Conservation (phyloP, 2,888 invertebrate species). For the Amphipyra tragopoginis region DNA sequence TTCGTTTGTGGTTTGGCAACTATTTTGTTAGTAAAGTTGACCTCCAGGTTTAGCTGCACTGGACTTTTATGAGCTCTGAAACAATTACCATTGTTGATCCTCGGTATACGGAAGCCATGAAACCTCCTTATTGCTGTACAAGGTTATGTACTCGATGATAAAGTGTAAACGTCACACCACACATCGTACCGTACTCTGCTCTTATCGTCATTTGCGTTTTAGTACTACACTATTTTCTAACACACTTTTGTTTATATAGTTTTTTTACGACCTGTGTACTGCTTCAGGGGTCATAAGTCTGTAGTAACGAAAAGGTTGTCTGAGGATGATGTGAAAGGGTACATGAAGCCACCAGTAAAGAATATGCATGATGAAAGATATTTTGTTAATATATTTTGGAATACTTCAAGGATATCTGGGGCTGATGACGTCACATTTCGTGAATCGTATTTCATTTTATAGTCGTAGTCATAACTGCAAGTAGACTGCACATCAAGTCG, state of each 20-base stretch:
- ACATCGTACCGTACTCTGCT: conserved; percentile 24
- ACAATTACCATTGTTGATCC: no score
- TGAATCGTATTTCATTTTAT: no score
- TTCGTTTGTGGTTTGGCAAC: no score
- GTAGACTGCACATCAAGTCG: no score
- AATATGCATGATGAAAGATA: conserved; percentile 5
- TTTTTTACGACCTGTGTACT: conserved; percentile 37
- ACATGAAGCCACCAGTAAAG: conserved; percentile 10
- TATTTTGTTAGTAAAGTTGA: no score
- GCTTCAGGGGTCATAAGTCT: conserved; percentile 19
- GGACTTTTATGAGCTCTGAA: no score
- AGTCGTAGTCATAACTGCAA: no score
- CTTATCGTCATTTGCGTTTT: conserved; percentile 54
- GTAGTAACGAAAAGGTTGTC: conserved; percentile 13
- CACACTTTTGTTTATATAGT: conserved; percentile 48
- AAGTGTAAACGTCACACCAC: background rate
- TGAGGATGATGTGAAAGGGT: conserved; percentile 29
- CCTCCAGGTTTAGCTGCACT: no score
- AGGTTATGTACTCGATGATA: conserved; percentile 16
- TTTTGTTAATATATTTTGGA: no score
- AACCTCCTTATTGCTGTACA: background rate
- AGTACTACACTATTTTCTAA: conserved; percentile 38
- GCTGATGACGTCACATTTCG: no score
- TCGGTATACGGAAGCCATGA: no score
- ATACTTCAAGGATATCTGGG: no score